Base-by-base conservation (phyloP, 1,140 invertebrate species). In the Sitobion miscanthi region DNA sequence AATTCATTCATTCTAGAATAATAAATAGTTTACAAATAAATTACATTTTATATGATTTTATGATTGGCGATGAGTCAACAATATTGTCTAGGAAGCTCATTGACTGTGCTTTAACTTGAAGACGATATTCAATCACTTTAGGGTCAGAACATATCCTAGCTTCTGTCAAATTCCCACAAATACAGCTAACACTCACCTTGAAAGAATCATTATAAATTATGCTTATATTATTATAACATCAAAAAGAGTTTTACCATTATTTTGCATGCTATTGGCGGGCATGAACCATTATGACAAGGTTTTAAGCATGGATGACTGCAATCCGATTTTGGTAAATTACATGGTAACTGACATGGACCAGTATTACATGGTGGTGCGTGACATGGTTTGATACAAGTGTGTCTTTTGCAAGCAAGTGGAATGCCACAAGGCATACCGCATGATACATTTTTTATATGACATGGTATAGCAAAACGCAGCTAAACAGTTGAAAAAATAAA, bases 371-470 rank as follows among this genome's bases (percentile, higher is more conserved):
- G 94, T 62, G 96, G 97, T 93, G 96, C 96, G 95, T 98, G 98
- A 94, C 98, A 98, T 3, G 95, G 96, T 94, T 96, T 96, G 14
- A 95, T 96, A 95, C 98, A 99, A 69, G 96, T 97, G 95, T 99
- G 98, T 54, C 96, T 96, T 1, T 97, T 97, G 95, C 98, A 99
- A 0, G 96, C 95, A 45, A 99, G 95, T 0, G 96, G 96, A 94
- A 97, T 98, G 38, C 96, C 96, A 95, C 99, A 99, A 0, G 97
- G 96, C 85, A 98, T 95, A 14, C 99, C 99, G 95, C 99, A 99
- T 9, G 98, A 98, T 90, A 99, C 97, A 94, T 98, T 97, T 57
- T 96, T 97, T 94, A 98, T 96, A 93, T 98, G 97, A 95, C 99
- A 99, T 7, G 98, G 97, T 89, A 99, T 98, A 47, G 98, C 98